phyloP scores from a whole-genome alignment of 1,140 invertebrate species.

The Zophobas morio region DNA sequence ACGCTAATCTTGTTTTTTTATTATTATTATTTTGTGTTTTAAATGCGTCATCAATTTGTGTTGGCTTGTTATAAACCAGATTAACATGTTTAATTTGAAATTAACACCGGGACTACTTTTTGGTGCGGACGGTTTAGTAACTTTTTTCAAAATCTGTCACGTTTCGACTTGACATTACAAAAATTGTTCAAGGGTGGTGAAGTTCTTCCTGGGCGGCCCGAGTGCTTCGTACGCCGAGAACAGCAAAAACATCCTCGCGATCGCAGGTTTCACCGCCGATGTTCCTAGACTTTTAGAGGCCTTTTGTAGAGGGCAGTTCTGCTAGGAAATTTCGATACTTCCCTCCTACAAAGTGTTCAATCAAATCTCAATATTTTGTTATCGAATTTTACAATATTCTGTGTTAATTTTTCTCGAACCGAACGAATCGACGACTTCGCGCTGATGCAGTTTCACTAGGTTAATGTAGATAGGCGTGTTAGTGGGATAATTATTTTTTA shows the following conservation, averaged over 20 bases:
- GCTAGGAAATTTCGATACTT: slow-evolving; percentile 44
- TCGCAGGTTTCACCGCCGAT: slow-evolving; percentile 43
- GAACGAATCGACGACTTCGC: no score
- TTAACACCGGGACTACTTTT: no score
- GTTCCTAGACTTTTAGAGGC: slow-evolving; percentile 69
- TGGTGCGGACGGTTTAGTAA: background rate
- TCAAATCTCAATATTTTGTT: slow-evolving; percentile 20
- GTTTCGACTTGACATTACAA: background rate
- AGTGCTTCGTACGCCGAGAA: background rate
- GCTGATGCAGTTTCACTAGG: background rate
- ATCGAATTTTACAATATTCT: slow-evolving; percentile 8
- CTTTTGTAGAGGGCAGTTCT: slow-evolving; percentile 64
- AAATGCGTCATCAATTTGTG: no score
- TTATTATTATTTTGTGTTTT: no score
- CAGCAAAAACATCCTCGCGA: slow-evolving; percentile 34
- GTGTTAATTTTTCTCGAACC: background rate
- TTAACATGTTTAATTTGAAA: no score
- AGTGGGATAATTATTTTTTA: no score
- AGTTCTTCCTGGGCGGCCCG: slow-evolving; percentile 21
- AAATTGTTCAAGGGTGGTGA: slow-evolving; percentile 43
- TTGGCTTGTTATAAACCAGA: no score
- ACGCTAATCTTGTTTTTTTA: no score
- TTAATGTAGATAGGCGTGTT: background rate
- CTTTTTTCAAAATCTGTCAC: background rate
- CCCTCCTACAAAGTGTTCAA: slow-evolving; percentile 28